Percentiles rank a stretch among this genome's conserved stretches.
These are phyloP conservation scores for Cephonodes hylas DNA, from an alignment of 2,888 invertebrate species.

Conservation along the genomic window DNA sequence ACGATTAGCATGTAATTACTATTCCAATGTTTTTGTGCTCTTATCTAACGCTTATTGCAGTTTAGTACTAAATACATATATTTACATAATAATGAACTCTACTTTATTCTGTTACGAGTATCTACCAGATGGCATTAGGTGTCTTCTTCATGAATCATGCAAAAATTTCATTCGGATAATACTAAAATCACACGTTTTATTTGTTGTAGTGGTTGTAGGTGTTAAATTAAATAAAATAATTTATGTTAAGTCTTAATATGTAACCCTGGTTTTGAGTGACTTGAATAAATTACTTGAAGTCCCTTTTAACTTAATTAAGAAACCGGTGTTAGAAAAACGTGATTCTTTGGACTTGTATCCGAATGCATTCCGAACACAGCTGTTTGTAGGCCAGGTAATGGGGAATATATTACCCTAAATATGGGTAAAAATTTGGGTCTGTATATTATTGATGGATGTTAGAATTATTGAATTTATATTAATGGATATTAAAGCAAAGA, in stretches of 20 bases:
- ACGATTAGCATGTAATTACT: too few relatives aligned
- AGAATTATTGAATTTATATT: neutral
- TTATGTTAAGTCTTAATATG: too few relatives aligned
- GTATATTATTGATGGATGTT: too few relatives aligned
- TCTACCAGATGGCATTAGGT: neutral
- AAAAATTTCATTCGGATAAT: neutral
- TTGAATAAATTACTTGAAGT: too few relatives aligned
- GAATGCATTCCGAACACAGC: neutral
- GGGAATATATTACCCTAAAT: neutral
- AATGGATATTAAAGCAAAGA: neutral
- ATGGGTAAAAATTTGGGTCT: neutral
- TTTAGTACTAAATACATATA: neutral
- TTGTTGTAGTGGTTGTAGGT: too few relatives aligned
- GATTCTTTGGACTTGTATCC: neutral
- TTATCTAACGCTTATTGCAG: neutral
- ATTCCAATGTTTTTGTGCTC: neutral
- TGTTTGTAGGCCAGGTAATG: neutral
- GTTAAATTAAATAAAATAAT: too few relatives aligned
- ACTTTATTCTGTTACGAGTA: neutral
- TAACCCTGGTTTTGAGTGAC: too few relatives aligned
- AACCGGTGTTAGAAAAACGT: neutral
- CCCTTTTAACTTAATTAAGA: neutral
- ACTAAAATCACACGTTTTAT: neutral
- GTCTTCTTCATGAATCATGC: neutral
- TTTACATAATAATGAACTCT: neutral